These are phyloP conservation scores for Drosophila funebris DNA, from an alignment of 1,140 invertebrate genomes.

Conservation along the genomic window DNA sequence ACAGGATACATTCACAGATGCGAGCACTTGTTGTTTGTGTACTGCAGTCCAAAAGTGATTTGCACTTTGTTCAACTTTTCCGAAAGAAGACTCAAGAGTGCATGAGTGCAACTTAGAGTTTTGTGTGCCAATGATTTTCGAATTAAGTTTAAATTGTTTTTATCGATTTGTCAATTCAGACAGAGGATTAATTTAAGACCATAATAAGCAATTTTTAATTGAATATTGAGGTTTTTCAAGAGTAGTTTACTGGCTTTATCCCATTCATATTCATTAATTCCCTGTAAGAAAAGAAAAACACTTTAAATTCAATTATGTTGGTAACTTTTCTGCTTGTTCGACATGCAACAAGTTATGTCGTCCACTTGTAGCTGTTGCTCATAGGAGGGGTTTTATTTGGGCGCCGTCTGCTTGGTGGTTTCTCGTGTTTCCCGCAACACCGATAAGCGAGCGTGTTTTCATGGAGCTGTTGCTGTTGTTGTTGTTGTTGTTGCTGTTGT, in stretches of 20 bases:
- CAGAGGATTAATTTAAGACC: too few relatives aligned
- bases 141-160: background rate
- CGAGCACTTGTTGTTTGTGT: background rate
- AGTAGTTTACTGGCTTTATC: background rate
- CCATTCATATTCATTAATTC: background rate
- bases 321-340: conserved; percentile 21
- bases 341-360: conserved; percentile 26
- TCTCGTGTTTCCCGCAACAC: background rate
- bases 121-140: background rate
- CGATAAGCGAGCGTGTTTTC: conserved; percentile 13
- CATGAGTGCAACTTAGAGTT: conserved; percentile 10
- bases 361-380: conserved; percentile 17
- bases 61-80: background rate
- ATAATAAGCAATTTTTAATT: background rate
- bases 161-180: too few relatives aligned
- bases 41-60: conserved; percentile 4
- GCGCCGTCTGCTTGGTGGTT: conserved; percentile 6
- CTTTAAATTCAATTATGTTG: conserved; percentile 25
- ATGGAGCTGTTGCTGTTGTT: background rate
- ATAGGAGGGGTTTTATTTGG: background rate
- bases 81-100: background rate
- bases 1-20: background rate
- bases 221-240: background rate
- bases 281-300: background rate
- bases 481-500: background rate